phyloP scores from a whole-genome alignment of 2,113 vertebrate genomes.

The Eudyptes chrysolophus region DNA sequence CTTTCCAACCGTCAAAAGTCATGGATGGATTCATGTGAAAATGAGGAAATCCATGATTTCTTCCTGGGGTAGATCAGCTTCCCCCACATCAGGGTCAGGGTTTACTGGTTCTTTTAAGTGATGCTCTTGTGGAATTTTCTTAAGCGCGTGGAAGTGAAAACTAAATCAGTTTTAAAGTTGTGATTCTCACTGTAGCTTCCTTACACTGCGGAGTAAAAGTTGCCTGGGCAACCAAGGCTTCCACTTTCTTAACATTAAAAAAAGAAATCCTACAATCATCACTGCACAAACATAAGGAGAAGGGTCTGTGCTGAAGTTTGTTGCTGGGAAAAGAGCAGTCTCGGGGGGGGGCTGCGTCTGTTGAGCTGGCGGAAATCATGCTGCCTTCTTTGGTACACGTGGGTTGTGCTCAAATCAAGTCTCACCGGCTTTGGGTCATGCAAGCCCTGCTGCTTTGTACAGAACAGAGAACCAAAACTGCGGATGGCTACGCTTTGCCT shows the following conservation, averaged over 20 bases:
- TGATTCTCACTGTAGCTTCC: not conserved
- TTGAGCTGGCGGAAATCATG: not conserved
- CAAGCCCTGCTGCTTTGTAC: not conserved
- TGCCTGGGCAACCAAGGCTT: constrained; percentile 22
- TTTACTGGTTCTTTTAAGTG: not conserved
- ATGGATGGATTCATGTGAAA: not conserved
- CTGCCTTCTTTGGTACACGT: not conserved
- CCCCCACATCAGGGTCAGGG: not conserved
- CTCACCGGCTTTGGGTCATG: not conserved
- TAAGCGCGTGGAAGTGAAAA: not conserved
- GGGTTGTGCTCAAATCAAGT: not conserved
- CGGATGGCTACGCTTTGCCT: too few species aligned
- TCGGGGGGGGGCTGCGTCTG: not conserved
- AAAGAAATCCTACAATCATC: not conserved
- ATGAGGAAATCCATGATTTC: not conserved
- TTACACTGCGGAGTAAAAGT: not conserved
- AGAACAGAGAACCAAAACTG: not conserved
- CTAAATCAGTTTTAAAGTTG: not conserved
- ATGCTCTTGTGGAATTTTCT: not conserved
- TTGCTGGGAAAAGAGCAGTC: not conserved
- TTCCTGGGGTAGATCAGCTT: not conserved
- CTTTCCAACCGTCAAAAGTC: not conserved
- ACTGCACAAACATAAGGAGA: not conserved
- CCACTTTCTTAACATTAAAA: not conserved
- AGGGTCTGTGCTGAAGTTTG: not conserved